Evolutionary conservation across 2,888 invertebrate species (phyloP).

Genomic region (Coleophora flavipennella): DNA sequence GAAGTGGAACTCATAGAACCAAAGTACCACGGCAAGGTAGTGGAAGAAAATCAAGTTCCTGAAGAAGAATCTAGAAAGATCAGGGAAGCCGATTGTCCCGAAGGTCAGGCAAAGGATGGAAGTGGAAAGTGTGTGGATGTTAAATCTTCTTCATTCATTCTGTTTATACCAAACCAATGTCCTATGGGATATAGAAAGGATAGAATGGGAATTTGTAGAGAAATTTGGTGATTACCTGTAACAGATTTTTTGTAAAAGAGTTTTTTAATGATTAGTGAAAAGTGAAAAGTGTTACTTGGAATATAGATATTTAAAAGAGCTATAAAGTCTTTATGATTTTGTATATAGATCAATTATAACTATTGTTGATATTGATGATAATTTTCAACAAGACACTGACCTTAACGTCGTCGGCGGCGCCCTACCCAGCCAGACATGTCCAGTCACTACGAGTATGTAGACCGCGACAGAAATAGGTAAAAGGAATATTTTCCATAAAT

Average conservation of each 20-base stretch:
- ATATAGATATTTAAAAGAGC: no score
- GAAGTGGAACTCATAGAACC: slow-evolving; percentile 53
- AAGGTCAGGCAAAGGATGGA: slow-evolving; percentile 29
- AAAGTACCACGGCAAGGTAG: slow-evolving; percentile 33
- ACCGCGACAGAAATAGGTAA: no score
- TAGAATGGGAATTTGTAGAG: slow-evolving; percentile 44
- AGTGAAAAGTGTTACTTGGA: no score
- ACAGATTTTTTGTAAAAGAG: slow-evolving; percentile 47
- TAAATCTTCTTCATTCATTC: slow-evolving; percentile 34
- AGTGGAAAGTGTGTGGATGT: slow-evolving; percentile 31
- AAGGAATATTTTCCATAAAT: no score
- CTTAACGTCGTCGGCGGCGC: no score
- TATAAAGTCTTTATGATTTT: no score
- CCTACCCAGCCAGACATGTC: no score
- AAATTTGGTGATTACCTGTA: slow-evolving; percentile 44
- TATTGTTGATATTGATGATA: no score
- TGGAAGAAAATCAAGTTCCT: slow-evolving; percentile 4
- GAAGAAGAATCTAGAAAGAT: slow-evolving; percentile 6
- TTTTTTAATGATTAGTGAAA: slow-evolving; percentile 28
- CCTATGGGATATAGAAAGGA: slow-evolving; percentile 47
- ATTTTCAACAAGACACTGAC: no score
- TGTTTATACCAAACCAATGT: slow-evolving; percentile 48
- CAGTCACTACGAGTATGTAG: no score
- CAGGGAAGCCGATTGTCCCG: slow-evolving; percentile 24
- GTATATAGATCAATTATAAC: no score